Evolutionary conservation across 2,797 vertebrate species (phyloP).

Genomic region (Liparis tanakae): DNA sequence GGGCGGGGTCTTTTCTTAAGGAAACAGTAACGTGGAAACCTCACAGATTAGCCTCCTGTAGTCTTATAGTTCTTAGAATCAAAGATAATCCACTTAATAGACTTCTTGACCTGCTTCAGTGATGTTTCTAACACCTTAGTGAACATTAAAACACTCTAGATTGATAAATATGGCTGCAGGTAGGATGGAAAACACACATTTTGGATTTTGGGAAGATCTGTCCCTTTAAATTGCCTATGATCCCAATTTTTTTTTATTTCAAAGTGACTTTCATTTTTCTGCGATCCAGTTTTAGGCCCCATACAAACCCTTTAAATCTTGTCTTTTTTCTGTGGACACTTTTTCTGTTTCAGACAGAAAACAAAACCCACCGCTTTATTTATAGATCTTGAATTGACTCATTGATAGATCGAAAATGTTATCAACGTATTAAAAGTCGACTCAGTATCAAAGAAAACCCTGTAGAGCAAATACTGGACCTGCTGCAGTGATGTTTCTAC

Average conservation of each 20-base stretch:
- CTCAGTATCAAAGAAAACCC: background rate
- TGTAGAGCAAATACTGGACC: background rate
- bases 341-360: background rate
- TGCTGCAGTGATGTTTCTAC: background rate
- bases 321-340: too few species aligned
- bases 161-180: background rate
- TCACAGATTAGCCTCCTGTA: background rate
- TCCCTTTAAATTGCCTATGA: slow-evolving; percentile 23
- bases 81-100: background rate
- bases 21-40: background rate
- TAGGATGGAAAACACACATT: background rate
- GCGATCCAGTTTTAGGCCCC: slow-evolving; percentile 24
- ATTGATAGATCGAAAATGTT: background rate
- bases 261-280: slow-evolving; percentile 39
- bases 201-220: background rate
- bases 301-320: slow-evolving; percentile 40
- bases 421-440: background rate
- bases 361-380: background rate
- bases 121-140: too few species aligned
- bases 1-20: background rate
- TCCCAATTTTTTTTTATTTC: slow-evolving; percentile 51
- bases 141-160: background rate
- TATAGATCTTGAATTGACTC: background rate
- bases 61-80: background rate
- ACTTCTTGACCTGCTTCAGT: background rate